Base-by-base conservation (phyloP, 2,797 vertebrate genomes). In the Pangasius macronema region DNA sequence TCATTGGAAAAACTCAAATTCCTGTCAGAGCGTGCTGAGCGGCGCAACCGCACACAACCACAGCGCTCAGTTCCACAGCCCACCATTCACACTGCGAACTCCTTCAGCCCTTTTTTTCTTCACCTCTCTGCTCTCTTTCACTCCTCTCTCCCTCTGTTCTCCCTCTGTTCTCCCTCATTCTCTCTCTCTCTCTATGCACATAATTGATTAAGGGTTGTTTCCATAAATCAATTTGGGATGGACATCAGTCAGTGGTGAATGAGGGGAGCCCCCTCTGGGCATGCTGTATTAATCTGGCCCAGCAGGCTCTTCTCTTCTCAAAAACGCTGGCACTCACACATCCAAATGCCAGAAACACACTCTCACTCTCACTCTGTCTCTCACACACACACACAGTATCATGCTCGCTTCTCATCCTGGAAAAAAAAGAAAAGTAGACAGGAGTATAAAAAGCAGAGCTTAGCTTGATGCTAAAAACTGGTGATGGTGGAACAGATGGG, bases 191-290 rank as follows among this genome's bases (percentile, higher is more conserved):
- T 97, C 96, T 97, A 96, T 97, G 97, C 97, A 89, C 97, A 97
- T 99, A 99, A 99, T 98, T 98, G 98, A 99, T 99, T 98, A 98
- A 96, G 95, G 96, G 91, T 93, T 92, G 88, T 95, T 98, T 97
- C 97, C 97, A 99, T 98, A 98, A 98, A 99, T 98, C 98, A 98
- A 99, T 99, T 99, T 98, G 98, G 97, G 97, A 99, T 94, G 98
- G 97, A 98, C 97, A 98, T 99, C 98, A 98, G 97, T 99, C 98
- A 98, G 96, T 95, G 95, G 93, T 97, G 97, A 98, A 99, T 97
- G 96, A 96, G 95, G 93, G 94, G 89, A 84, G 88, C 75, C 87
- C 90, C 90, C 87, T 87, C 87, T 27, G 83, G 88, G 84, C 39
- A 24, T 76, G 61, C 77, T 72, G 87, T 86, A 90, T 92, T 91